Conservation (phyloP, 2,888 invertebrate species). For the Ormyrus labotus region DNA sequence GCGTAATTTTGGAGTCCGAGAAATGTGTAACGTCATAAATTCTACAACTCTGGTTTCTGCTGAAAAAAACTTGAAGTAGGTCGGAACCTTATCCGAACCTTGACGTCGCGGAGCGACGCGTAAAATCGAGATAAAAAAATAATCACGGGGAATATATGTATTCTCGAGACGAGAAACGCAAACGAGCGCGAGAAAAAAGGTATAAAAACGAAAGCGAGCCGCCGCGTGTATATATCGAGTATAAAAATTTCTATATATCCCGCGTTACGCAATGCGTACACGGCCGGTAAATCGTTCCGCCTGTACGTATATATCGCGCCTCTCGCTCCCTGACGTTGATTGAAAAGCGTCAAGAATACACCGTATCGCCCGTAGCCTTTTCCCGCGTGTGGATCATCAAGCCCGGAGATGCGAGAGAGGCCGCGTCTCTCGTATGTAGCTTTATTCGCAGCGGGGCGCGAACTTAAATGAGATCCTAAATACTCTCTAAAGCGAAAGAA, state of each 20-base stretch:
- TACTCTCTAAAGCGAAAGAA: conserved; percentile 13
- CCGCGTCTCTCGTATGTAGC: not conserved
- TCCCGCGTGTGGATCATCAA: not conserved
- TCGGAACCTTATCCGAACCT: conserved; percentile 27
- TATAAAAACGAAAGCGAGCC: too few relatives aligned
- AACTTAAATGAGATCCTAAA: conserved; percentile 58
- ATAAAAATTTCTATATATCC: conserved; percentile 17
- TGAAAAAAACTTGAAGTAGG: conserved; percentile 21
- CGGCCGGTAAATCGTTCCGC: conserved; percentile 15
- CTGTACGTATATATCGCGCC: not conserved
- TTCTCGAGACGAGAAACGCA: not conserved
- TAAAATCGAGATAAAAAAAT: conserved; percentile 1
- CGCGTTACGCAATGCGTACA: conserved; percentile 18
- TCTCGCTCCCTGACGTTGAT: conserved; percentile 35
- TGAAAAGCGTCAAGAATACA: conserved; percentile 43
- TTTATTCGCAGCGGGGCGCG: conserved; percentile 65
- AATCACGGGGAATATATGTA: conserved; percentile 19
- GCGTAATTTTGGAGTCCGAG: too few relatives aligned
- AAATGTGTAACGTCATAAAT: too few relatives aligned
- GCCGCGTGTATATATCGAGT: too few relatives aligned
- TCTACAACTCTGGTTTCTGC: too few relatives aligned
- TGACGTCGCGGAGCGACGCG: conserved; percentile 2
- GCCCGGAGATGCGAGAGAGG: not conserved
- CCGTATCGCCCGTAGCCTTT: conserved; percentile 24
- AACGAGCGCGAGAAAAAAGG: not conserved